Evolutionary conservation across 2,888 invertebrate species (phyloP).

Genomic region (Xylota sylvarum): DNA sequence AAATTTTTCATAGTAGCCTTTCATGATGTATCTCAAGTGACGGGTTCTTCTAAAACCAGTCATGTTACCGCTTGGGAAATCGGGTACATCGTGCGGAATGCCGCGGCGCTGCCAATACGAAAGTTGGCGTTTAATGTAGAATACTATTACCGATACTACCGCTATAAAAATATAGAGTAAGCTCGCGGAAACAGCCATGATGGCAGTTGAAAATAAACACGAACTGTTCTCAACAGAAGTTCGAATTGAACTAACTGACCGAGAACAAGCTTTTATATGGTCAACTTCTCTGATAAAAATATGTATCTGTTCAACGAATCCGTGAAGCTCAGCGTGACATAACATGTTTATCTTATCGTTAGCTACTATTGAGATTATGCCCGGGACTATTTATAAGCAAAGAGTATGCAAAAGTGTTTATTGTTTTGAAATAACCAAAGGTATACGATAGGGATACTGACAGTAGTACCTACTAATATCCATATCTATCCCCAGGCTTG

Average conservation of each 20-base stretch:
- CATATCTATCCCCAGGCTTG: too few relatives aligned
- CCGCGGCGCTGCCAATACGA: conserved; percentile 78
- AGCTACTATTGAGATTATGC: neutral
- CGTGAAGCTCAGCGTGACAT: neutral
- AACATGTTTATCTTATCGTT: neutral
- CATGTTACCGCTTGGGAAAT: conserved; percentile 79
- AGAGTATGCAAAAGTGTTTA: neutral
- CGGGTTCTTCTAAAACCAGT: conserved; percentile 78
- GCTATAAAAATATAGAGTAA: conserved; percentile 1
- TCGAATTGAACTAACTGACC: neutral
- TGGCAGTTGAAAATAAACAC: neutral
- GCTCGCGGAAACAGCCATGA: neutral
- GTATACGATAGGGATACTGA: too few relatives aligned
- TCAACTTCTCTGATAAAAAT: neutral
- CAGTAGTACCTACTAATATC: too few relatives aligned
- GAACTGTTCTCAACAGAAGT: neutral
- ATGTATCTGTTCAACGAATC: neutral
- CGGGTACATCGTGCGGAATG: conserved; percentile 81
- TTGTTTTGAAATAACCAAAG: too few relatives aligned
- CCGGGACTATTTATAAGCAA: neutral
- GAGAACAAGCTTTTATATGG: neutral
- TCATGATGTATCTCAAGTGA: conserved; percentile 78
- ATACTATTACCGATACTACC: neutral
- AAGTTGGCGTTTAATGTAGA: conserved; percentile 10
- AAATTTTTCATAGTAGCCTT: conserved; percentile 79